Base-by-base conservation (phyloP, 2,888 invertebrate genomes). In the Megalurothrips usitatus region DNA sequence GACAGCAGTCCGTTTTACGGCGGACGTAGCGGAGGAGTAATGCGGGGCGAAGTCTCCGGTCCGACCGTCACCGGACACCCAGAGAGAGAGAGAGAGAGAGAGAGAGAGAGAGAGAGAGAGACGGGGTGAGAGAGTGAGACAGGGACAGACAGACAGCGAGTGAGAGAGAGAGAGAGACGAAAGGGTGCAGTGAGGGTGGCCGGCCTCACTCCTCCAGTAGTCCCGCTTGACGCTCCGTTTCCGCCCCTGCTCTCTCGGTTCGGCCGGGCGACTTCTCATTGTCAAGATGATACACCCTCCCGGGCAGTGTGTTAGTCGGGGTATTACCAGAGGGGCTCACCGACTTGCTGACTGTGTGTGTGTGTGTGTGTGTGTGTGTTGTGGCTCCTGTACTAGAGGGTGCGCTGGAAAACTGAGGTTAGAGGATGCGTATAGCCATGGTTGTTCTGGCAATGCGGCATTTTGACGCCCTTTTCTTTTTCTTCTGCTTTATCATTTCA, bases 201-300 rank as follows among this genome's bases (percentile, higher is more conserved):
- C 12, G 9, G 68, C 6, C 26, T 19, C 19, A 58, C 23, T 8
- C 23, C 23, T 8, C 23, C 6, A 23, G 26, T 75, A 11, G 26
- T 26, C 23, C 23, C 23, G 2, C 23, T n/a, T 3, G 68, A 11
- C 23, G 26, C 68, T 75, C 23, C 12, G 68, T 68, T 68, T 23
- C 68, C 23, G 68, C 68, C 58, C n/a, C 58, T 10, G 11, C 17
- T 58, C 58, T 6, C 23, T n/a, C 12, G 68, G 68, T 26, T 10
- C 26, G 26, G 68, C 1, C 68, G 14, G 14, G 19, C 17, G 58
- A 58, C 68, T 26, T 75, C 68, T 75, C 68, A 75, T 75, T 75
- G 68, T 75, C 68, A 26, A 75, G 68, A 75, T 75, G 68, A 75
- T 75, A 75, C 68, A 75, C 58, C 58, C 19, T 17, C 58, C 58